phyloP scores from a whole-genome alignment of 2,113 vertebrate species.

The Chionomys nivalis region DNA sequence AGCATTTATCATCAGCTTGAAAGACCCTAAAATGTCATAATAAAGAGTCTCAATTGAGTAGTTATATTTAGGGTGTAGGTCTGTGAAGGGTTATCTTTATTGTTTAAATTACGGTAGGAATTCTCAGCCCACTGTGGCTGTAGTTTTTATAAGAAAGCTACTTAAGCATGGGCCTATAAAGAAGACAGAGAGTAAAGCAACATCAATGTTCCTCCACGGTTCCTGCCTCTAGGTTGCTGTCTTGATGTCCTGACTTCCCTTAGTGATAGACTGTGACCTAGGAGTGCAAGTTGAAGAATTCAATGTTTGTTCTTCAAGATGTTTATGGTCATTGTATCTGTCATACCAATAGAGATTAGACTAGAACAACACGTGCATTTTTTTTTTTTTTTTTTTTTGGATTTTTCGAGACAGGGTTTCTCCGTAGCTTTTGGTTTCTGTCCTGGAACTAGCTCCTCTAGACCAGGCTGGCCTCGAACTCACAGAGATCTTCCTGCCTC shows the following conservation, averaged over 20 bases:
- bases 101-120: background rate
- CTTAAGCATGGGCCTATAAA: background rate
- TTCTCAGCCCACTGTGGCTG: background rate
- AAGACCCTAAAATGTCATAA: background rate
- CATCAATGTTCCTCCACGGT: background rate
- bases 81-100: background rate
- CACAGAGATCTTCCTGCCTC: no score
- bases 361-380: background rate
- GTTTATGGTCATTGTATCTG: background rate
- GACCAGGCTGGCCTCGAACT: no score
- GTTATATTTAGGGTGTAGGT: background rate
- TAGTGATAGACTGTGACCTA: background rate
- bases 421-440: no score
- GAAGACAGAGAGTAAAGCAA: background rate
- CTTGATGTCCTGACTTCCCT: background rate
- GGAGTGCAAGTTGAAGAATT: background rate
- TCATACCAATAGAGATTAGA: background rate
- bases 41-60: background rate
- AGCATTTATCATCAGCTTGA: background rate
- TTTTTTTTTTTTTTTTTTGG: no score
- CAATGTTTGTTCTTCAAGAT: background rate
- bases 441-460: no score
- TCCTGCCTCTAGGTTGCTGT: background rate
- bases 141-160: background rate
- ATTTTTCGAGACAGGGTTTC: no score